These are phyloP conservation scores for Rachycentron canadum DNA, from an alignment of 2,797 vertebrate genomes.

Conservation along the genomic window DNA sequence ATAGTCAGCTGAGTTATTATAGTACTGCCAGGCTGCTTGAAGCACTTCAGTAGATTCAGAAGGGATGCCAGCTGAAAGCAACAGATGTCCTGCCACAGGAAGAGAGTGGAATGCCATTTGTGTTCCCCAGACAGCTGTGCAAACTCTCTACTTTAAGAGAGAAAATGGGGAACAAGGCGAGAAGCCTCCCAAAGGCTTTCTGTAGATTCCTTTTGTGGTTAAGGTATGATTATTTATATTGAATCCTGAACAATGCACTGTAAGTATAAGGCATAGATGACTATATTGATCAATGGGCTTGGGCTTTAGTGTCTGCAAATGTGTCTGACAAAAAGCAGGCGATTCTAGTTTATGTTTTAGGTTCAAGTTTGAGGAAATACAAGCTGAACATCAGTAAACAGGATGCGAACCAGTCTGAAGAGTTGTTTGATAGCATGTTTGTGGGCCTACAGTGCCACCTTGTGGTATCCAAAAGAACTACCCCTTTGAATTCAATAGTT, in stretches of 20 bases:
- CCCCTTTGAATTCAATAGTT: background rate
- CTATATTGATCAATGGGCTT: background rate
- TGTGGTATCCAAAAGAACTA: constrained; percentile 69
- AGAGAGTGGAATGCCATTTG: constrained; percentile 64
- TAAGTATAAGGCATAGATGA: background rate
- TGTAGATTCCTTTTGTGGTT: constrained; percentile 44
- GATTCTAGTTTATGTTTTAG: background rate
- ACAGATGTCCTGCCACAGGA: constrained; percentile 75
- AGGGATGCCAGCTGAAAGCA: constrained; percentile 66
- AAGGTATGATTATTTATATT: constrained; percentile 55
- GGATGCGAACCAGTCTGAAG: background rate
- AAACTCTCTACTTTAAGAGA: constrained; percentile 57
- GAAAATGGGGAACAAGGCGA: constrained; percentile 39
- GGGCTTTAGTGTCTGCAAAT: background rate
- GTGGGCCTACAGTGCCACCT: constrained; percentile 76
- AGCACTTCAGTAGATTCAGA: constrained; percentile 46
- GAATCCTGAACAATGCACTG: constrained; percentile 25
- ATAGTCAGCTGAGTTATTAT: constrained; percentile 35
- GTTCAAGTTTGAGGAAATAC: background rate
- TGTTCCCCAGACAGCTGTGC: constrained; percentile 68
- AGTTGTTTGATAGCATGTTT: constrained; percentile 36
- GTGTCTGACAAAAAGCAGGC: background rate
- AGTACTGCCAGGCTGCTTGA: constrained; percentile 47
- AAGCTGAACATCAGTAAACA: background rate
- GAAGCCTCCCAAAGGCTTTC: constrained; percentile 37